A percentile compares a stretch with the other conserved stretches of the same genome.
These are phyloP conservation scores for Cathartes aura DNA, from an alignment of 2,113 vertebrate genomes.

Conservation along the genomic window DNA sequence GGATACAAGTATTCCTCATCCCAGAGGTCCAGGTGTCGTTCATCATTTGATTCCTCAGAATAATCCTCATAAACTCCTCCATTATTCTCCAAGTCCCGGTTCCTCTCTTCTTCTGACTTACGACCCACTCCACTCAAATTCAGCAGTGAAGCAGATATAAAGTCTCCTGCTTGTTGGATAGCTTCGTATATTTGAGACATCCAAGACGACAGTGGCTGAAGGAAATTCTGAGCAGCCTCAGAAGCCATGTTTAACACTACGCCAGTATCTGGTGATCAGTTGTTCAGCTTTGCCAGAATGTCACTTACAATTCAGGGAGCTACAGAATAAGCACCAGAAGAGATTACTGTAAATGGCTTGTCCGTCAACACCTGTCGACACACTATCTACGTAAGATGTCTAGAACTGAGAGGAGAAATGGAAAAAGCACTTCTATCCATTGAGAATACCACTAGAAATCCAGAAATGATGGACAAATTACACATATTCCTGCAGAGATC, in stretches of 20 bases:
- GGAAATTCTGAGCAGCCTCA: slow-evolving; percentile 73
- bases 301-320: slow-evolving; percentile 66
- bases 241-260: slow-evolving; percentile 74
- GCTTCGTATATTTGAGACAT: slow-evolving; percentile 81
- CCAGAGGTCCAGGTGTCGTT: slow-evolving; percentile 35
- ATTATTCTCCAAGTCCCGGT: slow-evolving; percentile 55
- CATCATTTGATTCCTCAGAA: slow-evolving; percentile 61
- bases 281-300: slow-evolving; percentile 66
- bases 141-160: slow-evolving; percentile 71
- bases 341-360: slow-evolving; percentile 69
- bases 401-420: slow-evolving; percentile 59
- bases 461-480: slow-evolving; percentile 25
- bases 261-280: slow-evolving; percentile 58
- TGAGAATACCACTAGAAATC: slow-evolving; percentile 33
- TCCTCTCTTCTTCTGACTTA: slow-evolving; percentile 43
- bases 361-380: slow-evolving; percentile 65
- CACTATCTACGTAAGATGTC: slow-evolving; percentile 41
- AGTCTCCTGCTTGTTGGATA: slow-evolving; percentile 77
- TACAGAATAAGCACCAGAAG: slow-evolving; percentile 76
- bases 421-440: slow-evolving; percentile 50
- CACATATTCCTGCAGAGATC: background rate
- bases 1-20: slow-evolving; percentile 37
- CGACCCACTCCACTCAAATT: slow-evolving; percentile 65
- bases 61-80: slow-evolving; percentile 38
- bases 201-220: slow-evolving; percentile 81